phyloP scores from a whole-genome alignment of 2,797 vertebrate species.

The Malurus splendens region DNA sequence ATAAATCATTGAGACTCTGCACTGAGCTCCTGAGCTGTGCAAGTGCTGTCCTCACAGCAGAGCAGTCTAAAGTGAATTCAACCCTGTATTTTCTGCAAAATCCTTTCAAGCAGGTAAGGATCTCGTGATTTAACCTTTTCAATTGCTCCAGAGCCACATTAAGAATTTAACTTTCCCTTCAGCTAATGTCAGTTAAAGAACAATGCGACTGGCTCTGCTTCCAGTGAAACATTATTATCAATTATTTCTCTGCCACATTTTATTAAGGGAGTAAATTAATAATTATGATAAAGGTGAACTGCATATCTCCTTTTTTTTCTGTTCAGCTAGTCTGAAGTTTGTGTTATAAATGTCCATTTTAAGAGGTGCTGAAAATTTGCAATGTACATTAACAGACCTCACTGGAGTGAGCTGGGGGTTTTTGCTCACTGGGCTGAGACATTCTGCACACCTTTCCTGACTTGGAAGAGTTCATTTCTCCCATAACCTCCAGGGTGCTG shows the following conservation, averaged over 20 bases:
- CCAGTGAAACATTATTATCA: conserved; percentile 40
- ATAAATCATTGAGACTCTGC: conserved; percentile 21
- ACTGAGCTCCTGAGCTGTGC: conserved; percentile 17
- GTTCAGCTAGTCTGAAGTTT: neutral
- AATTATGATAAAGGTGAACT: conserved; percentile 45
- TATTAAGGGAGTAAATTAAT: conserved; percentile 51
- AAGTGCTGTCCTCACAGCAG: conserved; percentile 20
- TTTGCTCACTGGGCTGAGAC: neutral
- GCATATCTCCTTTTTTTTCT: neutral
- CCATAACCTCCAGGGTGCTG: neutral
- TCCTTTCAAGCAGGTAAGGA: conserved; percentile 13
- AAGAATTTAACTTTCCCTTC: conserved; percentile 39
- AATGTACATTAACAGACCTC: neutral
- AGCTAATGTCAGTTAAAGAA: conserved; percentile 37
- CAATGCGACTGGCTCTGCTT: neutral
- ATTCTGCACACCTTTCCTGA: neutral
- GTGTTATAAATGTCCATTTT: conserved; percentile 10
- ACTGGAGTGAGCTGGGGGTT: neutral
- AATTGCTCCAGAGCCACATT: conserved; percentile 31
- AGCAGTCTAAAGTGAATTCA: conserved; percentile 25
- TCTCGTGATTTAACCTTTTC: conserved; percentile 35
- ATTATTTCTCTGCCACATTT: conserved; percentile 54
- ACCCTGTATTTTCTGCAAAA: neutral
- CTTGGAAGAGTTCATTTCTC: neutral
- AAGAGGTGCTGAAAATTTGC: neutral